Percentiles rank a stretch among this genome's conserved stretches.
Conservation (phyloP, 2,888 invertebrate genomes). For the Syrphus vitripennis region DNA sequence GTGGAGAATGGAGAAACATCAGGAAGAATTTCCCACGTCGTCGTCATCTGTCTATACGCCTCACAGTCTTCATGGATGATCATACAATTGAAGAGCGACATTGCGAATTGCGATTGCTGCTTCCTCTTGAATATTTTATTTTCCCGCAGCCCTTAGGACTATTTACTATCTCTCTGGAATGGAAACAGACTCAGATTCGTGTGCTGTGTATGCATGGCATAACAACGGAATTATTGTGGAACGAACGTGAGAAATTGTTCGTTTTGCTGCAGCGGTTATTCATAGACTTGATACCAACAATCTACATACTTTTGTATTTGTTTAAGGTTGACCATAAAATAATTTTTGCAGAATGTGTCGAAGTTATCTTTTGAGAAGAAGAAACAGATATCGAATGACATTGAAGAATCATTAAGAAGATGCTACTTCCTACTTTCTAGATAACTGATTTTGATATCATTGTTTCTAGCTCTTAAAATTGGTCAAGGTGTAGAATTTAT, state of each 20-base stretch:
- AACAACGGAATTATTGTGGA: constrained; percentile 6
- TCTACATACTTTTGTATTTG: not conserved
- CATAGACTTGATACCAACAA: not conserved
- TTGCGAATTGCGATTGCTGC: constrained; percentile 64
- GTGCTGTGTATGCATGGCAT: not conserved
- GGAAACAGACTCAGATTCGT: constrained; percentile 40
- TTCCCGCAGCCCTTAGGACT: constrained; percentile 37
- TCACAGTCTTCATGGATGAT: constrained; percentile 32
- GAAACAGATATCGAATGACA: not conserved
- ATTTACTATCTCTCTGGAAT: constrained; percentile 37
- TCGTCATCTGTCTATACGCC: not conserved
- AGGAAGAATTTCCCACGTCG: constrained; percentile 54
- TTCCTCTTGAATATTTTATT: constrained; percentile 63
- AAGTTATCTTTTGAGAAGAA: not conserved
- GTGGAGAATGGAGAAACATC: not conserved
- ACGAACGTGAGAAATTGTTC: constrained; percentile 61
- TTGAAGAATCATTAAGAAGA: not conserved
- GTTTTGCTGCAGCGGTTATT: constrained; percentile 37
- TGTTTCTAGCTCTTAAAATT: not conserved
- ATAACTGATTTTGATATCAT: not conserved
- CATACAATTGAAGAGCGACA: constrained; percentile 2
- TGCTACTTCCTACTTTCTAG: constrained; percentile 2
- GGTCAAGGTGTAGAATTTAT: not conserved
- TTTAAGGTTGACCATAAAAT: not conserved
- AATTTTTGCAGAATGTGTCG: constrained; percentile 16